Base-by-base conservation (phyloP, 2,888 invertebrate genomes). In the Stegana nigrithorax region DNA sequence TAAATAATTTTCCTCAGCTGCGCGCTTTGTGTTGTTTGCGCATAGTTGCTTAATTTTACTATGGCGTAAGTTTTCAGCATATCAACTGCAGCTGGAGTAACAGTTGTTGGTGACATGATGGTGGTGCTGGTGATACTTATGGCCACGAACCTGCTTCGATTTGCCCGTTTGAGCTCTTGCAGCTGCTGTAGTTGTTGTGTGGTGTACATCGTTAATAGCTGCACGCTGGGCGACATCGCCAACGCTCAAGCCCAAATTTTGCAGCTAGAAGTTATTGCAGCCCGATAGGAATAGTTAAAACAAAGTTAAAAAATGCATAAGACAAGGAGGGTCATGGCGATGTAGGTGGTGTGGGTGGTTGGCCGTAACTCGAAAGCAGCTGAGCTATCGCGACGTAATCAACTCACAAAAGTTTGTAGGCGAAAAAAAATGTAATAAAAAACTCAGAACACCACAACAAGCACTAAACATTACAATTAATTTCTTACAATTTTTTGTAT, bases 401-500 rank as follows among this genome's bases (percentile, higher is more conserved):
- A 36, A 36, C 10, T 1, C 4, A 36, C 36, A 36, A 3, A 36
- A 36, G 36, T 10, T n/a, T n/a, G 4, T 36, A 36, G 4, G 10
- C n/a, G n/a, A 10, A 5, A 36, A 10, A n/a, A 36, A 32, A 32
- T n/a, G 32, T 32, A 32, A 32, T 32, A 8, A 32, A 12, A n/a
- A 32, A 32, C 32, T 8, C 32, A n/a, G n/a, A n/a, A n/a, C n/a
- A n/a, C n/a, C n/a, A n/a, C n/a, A n/a, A n/a, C n/a, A n/a, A n/a
- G n/a, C n/a, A n/a, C n/a, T n/a, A n/a, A n/a, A n/a, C n/a, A n/a
- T n/a, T n/a, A n/a, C n/a, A n/a, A n/a, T n/a, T n/a, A n/a, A n/a
- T n/a, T 75, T 72, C 85, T 85, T 85, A 85, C 86, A 81, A 85
- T 83, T 80, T 80, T 85, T 66, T 84, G 83, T 72, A 85, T 84